Evolutionary conservation across 53 echinoderm and acorn worm genomes (phyloP), one percentile per base, ranked within the genome.

Genomic region (Paelopatides confundens): DNA sequence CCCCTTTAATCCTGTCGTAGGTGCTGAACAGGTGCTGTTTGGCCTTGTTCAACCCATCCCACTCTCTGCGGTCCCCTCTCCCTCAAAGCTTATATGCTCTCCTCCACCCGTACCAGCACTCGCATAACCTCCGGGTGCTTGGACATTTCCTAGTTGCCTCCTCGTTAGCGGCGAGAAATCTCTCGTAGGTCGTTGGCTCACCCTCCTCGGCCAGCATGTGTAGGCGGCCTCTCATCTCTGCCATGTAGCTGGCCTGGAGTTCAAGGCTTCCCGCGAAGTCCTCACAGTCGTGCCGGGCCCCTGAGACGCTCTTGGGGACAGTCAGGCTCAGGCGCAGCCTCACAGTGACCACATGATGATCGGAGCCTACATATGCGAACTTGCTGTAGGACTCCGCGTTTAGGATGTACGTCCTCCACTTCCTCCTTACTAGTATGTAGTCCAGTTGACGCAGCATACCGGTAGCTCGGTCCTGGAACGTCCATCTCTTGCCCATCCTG

Each of bases 371-470:
- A 30, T 64, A 21, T 38, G 46, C 7, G 87, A 87, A 87, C 4
- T 63, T 48, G 46, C 32, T 77, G 47, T 58, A 76, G 39, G 37
- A 26, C 21, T 90, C 85, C 62, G 90, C 85, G 33, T 90, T 90
- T 27, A 85, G 62, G 39, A 85, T 48, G 48, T 64, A 76, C 46
- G 74, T 90, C 24, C 90, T 43, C 85, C 77, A 90, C 64, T 90
- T 90, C 40, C 76, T 31, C 23, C 90, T 27, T 5, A 90, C 77
- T 38, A 90, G 35, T 17, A 90, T 90, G 65, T 90, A 85, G 76
- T 90, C 90, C 31, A 85, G 74, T 29, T 90, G 90, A n/a, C 85
- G 50, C 12, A n/a, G n/a, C n/a, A n/a, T n/a, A n/a, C n/a, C n/a
- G n/a, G n/a, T n/a, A n/a, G n/a, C n/a, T n/a, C n/a, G n/a, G n/a